These are phyloP conservation scores for Tipula lateralis DNA, from an alignment of 2,888 invertebrate species.

Conservation along the genomic window DNA sequence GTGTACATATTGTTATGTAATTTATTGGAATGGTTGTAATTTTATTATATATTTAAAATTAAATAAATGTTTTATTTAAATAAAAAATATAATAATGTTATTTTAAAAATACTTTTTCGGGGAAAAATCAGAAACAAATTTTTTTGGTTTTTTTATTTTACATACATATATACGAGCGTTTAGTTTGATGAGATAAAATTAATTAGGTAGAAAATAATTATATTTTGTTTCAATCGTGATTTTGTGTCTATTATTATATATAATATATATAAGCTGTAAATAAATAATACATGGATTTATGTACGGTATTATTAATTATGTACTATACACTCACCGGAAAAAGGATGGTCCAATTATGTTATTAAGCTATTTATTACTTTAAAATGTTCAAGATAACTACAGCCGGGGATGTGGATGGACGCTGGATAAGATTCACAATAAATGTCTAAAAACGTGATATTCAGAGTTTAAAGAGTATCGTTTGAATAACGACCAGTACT, in stretches of 20 bases:
- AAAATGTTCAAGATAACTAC: no score
- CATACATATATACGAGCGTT: no score
- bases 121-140: neutral
- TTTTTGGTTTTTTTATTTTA: neutral
- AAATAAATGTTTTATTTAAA: conserved; percentile 15
- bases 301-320: neutral
- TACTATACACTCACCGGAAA: no score
- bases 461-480: no score
- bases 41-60: neutral
- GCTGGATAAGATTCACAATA: no score
- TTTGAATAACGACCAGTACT: no score
- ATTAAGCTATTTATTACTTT: no score
- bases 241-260: neutral
- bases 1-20: neutral
- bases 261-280: neutral
- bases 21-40: conserved; percentile 11
- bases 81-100: no score
- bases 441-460: no score
- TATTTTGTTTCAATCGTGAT: conserved; percentile 11
- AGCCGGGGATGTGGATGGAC: no score
- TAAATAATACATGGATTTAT: neutral
- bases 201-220: conserved; percentile 20
- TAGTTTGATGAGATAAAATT: neutral
- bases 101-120: neutral
- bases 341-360: no score